Base-by-base conservation (phyloP, 2,797 vertebrate genomes). In the Chrysolophus pictus region DNA sequence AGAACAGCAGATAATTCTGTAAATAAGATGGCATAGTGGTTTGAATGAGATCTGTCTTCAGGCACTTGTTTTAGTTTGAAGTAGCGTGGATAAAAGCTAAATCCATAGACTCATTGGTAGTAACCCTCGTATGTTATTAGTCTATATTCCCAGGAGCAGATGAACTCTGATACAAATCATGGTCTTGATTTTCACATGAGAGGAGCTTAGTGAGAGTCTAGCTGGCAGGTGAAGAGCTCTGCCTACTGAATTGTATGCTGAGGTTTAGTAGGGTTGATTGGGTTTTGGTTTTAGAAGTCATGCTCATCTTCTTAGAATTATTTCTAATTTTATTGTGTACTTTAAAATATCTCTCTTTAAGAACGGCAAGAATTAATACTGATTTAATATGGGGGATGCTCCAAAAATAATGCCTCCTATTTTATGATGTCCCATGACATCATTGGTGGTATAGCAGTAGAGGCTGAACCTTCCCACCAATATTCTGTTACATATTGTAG, bases 151-250 rank as follows among this genome's bases (percentile, higher is more conserved):
- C 5, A 21, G 6, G 17, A 70, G 62, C 78, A 79, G 22, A 69
- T 6, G 12, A 91, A 72, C 24, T 78, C 33, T 60, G 47, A 44
- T 26, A 44, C 3, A 88, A 22, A 70, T 94, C 7, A 41, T 84
- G 80, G 28, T 73, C 79, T 87, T 89, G 88, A 88, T 91, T 96
- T 96, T 84, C 70, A 74, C 44, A 41, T 51, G 41, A 21, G 17
- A 91, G 89, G 42, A 75, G 18, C 70, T 23, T 77, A 76, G 74
- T 89, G 23, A 56, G 80, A 91, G 28, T 15, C 39, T 70, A 44
- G 29, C 16, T 47, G 58, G 42, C 9, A 83, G 26, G 19, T 82
- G 29, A 91, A 14, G 80, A 84, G 15, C 47, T 26, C 8, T 71
- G 16, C 12, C 10, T 67, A 16, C 55, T 31, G 33, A 74, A 74